Conservation (phyloP, 2,797 vertebrate species). For the Sebastes steindachneri region DNA sequence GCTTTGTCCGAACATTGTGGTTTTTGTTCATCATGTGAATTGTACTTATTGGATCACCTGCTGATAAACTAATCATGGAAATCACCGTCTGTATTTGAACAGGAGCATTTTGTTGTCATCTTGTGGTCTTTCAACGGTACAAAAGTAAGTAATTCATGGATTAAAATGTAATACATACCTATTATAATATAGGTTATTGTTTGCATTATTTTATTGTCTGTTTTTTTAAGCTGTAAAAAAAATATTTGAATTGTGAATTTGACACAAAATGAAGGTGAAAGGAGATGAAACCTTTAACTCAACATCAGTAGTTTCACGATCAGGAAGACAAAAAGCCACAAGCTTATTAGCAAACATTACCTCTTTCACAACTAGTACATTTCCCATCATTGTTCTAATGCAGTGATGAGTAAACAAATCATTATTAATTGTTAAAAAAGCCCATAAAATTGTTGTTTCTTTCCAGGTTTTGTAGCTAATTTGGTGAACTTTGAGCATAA, state of each 20-base stretch:
- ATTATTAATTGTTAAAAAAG: not conserved
- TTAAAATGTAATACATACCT: not conserved
- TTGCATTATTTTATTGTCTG: not conserved
- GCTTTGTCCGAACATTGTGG: fast-evolving
- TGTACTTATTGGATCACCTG: conserved; percentile 29
- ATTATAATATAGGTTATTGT: not conserved
- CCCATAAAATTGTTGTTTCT: not conserved
- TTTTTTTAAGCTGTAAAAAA: not conserved
- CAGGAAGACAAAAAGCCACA: not conserved
- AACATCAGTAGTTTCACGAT: not conserved
- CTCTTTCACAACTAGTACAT: not conserved
- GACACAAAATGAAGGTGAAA: not conserved
- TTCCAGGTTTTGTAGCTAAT: not conserved
- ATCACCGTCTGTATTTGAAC: conserved; percentile 13
- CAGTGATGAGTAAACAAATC: not conserved
- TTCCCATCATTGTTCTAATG: not conserved
- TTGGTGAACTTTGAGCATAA: too few species aligned
- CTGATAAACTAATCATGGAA: conserved; percentile 22
- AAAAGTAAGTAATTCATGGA: conserved; percentile 45
- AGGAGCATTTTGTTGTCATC: not conserved
- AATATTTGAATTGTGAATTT: not conserved
- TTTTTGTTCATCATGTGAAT: not conserved
- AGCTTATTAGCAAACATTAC: not conserved
- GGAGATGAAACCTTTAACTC: not conserved
- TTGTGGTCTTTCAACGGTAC: not conserved